Base-by-base conservation (phyloP, 2,113 vertebrate species). In the Excalfactoria chinensis region DNA sequence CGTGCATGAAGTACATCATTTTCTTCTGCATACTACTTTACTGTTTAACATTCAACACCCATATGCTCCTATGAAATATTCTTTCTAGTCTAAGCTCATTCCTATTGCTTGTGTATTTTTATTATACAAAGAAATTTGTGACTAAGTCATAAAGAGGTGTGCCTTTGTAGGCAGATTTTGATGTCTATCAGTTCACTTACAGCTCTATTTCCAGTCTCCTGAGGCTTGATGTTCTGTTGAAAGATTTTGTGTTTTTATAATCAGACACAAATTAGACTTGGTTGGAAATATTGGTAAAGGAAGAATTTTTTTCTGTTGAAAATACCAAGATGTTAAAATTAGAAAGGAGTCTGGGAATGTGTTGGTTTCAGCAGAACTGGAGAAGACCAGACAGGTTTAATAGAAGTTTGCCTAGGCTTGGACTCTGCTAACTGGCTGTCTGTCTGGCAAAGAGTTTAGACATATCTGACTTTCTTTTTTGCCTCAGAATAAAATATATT, bases 321-420 rank as follows among this genome's bases (percentile, higher is more conserved):
- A 95, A 90, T n/a, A 60, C 43, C 13, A 44, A 28, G 60, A 53
- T 62, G 21, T 40, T 78, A 81, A 84, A 92, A 90, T 92, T 92
- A 92, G 69, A 84, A 92, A 78, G 40, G 46, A 48, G 80, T 93
- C 70, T 74, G 40, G 67, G 81, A 90, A 89, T 66, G 67, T 35
- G 70, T 78, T 88, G 51, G 48, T 88, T 90, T 95, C 84, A 93
- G 84, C 43, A 84, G 74, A 90, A 89, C 20, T 9, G 28, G 46
- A 84, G 72, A 83, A 84, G 70, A 56, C 35, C 43, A 96, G 73
- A 78, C 30, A 90, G 4, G 15, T 87, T 93, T 58, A 77, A 78
- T 22, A 32, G 48, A 87, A 92, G 19, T 15, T 48, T 90, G 48
- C 40, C 43, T 60, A 40, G 53, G 43, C 86, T 84, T 83, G n/a